Base-by-base conservation (phyloP, 1,140 invertebrate species). In the Drosophila subobscura region DNA sequence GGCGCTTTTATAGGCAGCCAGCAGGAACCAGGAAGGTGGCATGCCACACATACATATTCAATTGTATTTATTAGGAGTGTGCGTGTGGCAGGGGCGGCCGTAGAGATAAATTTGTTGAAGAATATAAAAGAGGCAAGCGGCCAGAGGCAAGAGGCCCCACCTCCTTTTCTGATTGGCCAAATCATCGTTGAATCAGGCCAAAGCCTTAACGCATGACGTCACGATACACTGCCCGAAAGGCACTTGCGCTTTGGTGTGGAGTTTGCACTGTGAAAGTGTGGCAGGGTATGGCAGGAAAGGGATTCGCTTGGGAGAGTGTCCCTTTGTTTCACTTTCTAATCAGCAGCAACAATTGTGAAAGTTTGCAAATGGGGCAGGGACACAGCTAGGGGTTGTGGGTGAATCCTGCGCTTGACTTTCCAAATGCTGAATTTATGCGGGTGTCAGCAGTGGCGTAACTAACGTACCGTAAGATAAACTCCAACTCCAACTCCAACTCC, bases 21-120 rank as follows among this genome's bases (percentile, higher is more conserved):
- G 50, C 54, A 78, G 68, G 68, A 20, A 60, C 50, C 61, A 53
- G 23, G 23, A 51, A 25, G 56, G n/a, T 29, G 44, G 20, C 54
- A 47, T 20, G 16, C 16, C 55, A 64, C 61, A 65, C 47, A 57
- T 44, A 88, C 83, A 88, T 88, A 88, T 88, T 88, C 84, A 88
- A 88, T 88, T 88, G 83, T 88, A 88, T 88, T 88, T 83, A 88
- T 88, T 88, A 89, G 88, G 83, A 83, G 83, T 88, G 84, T 84
- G 83, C 88, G 67, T 84, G 83, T 88, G 67, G 84, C 78, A 37
- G 10, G 33, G 16, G 16, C 16, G 0, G 16, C 10, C 33, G 12
- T 4, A 37, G 79, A 89, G 83, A 89, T 88, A 89, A 89, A 88
- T 88, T 88, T 77, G 83, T 83, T 88, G 75, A 83, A 86, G 83